Evolutionary conservation across 92 coral and sea anemone genomes (phyloP).

Genomic region (Palythoa grandiflora): DNA sequence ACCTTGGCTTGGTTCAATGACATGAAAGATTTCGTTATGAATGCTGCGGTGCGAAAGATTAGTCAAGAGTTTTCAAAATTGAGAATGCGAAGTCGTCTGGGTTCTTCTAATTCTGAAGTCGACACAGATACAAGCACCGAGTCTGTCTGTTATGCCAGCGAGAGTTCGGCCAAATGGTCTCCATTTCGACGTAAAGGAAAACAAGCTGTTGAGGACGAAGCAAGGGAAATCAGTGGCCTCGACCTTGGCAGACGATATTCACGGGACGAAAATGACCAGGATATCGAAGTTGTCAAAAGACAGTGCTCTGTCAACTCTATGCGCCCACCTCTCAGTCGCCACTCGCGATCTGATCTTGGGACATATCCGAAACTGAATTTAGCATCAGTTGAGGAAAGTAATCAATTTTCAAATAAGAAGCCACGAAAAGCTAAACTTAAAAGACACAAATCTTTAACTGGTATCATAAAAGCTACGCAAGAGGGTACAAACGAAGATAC

Average conservation of each 20-base stretch:
- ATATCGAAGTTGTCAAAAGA: slow-evolving; percentile 33
- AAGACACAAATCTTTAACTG: slow-evolving; percentile 37
- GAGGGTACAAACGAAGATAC: not conserved
- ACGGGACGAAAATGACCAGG: slow-evolving; percentile 34
- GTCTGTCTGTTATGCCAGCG: slow-evolving; percentile 14
- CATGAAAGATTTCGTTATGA: slow-evolving; percentile 40
- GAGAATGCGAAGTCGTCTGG: slow-evolving; percentile 29
- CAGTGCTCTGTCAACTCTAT: slow-evolving; percentile 1
- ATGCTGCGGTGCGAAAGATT: slow-evolving; percentile 45
- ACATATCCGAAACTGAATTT: slow-evolving; percentile 13
- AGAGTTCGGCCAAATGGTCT: slow-evolving; percentile 38
- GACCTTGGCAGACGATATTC: slow-evolving; percentile 24
- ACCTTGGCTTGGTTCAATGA: not conserved
- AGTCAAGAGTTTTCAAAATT: slow-evolving; percentile 45
- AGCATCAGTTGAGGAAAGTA: not conserved
- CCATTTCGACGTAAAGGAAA: slow-evolving; percentile 33
- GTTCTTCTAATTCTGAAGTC: slow-evolving; percentile 15
- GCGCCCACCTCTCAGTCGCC: slow-evolving; percentile 31
- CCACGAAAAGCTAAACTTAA: slow-evolving; percentile 22
- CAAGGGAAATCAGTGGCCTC: not conserved
- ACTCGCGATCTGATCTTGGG: slow-evolving; percentile 48
- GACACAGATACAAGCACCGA: slow-evolving; percentile 35
- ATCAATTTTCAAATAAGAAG: slow-evolving; percentile 11
- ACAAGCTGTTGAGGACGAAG: slow-evolving; percentile 25
- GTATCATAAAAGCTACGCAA: not conserved